Evolutionary conservation across 2,888 invertebrate genomes (phyloP).

Genomic region (Trachelus stipa): DNA sequence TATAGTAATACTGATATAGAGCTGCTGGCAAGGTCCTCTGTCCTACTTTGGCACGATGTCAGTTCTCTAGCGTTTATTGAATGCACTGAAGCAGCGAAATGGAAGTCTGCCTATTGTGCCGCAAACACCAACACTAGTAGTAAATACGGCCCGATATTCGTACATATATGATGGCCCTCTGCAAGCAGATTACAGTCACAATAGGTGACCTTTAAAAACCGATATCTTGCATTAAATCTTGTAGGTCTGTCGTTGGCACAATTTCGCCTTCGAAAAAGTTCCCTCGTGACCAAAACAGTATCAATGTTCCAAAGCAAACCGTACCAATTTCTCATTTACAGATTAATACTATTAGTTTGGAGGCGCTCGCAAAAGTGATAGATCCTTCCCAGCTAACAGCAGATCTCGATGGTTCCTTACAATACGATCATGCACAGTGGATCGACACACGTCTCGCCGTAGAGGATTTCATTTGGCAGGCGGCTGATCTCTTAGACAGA

Average conservation of each 20-base stretch:
- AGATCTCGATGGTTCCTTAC: constrained; percentile 93
- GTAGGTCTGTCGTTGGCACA: not conserved
- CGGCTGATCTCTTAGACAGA: constrained; percentile 90
- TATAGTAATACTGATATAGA: constrained; percentile 38
- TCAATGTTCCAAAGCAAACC: not conserved
- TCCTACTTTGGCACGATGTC: constrained; percentile 48
- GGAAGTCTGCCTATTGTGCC: constrained; percentile 42
- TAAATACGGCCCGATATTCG: constrained; percentile 35
- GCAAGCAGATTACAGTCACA: constrained; percentile 20
- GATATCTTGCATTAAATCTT: constrained; percentile 25
- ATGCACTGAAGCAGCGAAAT: constrained; percentile 48
- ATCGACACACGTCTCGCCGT: constrained; percentile 93
- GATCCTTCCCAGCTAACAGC: constrained; percentile 92
- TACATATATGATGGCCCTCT: not conserved
- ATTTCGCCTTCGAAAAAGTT: not conserved
- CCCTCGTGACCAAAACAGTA: not conserved
- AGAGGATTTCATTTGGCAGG: constrained; percentile 97
- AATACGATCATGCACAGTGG: constrained; percentile 98
- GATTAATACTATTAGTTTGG: constrained; percentile 96
- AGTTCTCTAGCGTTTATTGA: constrained; percentile 43
- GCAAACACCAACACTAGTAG: constrained; percentile 40
- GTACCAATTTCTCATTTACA: constrained; percentile 67
- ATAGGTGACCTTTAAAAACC: constrained; percentile 44
- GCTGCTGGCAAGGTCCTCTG: constrained; percentile 34
- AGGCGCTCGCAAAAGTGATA: constrained; percentile 92